A percentile compares a stretch with the other conserved stretches of the same genome.
Evolutionary conservation across 2,113 vertebrate species (phyloP).

Genomic region (Tyrannus savana): DNA sequence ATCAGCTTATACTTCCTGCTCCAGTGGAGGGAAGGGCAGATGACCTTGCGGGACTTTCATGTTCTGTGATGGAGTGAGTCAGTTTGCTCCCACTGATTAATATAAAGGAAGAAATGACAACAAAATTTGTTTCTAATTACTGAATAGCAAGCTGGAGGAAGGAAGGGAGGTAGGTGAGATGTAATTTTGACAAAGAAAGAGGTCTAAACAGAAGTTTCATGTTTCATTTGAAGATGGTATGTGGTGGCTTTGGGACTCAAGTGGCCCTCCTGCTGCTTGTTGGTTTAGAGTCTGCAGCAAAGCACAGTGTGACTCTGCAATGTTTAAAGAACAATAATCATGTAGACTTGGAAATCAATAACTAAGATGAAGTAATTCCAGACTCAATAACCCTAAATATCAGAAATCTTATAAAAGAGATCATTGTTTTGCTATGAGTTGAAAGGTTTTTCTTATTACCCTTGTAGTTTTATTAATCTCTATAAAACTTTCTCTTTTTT

Average conservation of each 20-base stretch:
- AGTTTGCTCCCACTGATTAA: neutral
- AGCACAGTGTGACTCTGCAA: neutral
- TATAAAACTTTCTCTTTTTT: neutral
- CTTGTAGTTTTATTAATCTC: neutral
- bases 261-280: neutral
- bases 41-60: neutral
- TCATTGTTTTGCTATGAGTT: neutral
- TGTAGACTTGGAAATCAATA: constrained; percentile 28
- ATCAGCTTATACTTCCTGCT: neutral
- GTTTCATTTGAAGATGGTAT: neutral
- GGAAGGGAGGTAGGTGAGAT: neutral
- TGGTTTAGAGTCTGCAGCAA: neutral
- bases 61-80: neutral
- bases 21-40: neutral
- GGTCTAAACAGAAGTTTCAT: neutral
- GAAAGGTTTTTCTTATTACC: constrained; percentile 25
- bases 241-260: neutral
- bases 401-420: constrained; percentile 13
- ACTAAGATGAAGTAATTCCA: neutral
- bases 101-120: neutral
- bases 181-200: neutral
- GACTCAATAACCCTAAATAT: constrained; percentile 10
- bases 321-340: neutral
- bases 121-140: neutral
- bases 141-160: neutral